Conservation (phyloP, 2,888 invertebrate species). For the Zonitis immaculata region DNA sequence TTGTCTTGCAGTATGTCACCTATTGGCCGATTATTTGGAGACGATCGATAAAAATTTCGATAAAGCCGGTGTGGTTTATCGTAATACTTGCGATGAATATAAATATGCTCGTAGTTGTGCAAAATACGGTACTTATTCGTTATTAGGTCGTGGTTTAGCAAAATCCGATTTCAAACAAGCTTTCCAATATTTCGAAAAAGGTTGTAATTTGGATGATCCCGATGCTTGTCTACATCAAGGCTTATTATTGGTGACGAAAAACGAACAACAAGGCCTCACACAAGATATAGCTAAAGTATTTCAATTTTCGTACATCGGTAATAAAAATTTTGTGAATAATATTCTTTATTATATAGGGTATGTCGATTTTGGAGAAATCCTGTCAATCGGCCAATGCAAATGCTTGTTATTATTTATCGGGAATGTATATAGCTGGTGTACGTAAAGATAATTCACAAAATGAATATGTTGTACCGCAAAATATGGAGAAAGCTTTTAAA, state of each 20-base stretch:
- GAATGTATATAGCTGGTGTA: constrained; percentile 72
- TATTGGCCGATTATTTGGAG: constrained; percentile 89
- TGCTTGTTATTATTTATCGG: constrained; percentile 74
- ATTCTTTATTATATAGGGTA: too few relatives aligned
- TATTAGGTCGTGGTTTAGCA: constrained; percentile 60
- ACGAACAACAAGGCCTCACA: constrained; percentile 45
- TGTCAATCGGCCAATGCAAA: constrained; percentile 45
- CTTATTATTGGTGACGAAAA: constrained; percentile 59
- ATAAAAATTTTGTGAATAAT: too few relatives aligned
- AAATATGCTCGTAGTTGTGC: constrained; percentile 82
- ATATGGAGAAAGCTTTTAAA: constrained; percentile 73
- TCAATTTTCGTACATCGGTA: too few relatives aligned
- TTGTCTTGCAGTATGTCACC: constrained; percentile 74
- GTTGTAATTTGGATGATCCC: constrained; percentile 67
- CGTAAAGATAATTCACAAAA: constrained; percentile 36
- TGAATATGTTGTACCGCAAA: constrained; percentile 52
- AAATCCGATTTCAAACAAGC: constrained; percentile 56
- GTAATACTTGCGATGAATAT: constrained; percentile 82
- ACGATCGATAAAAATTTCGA: constrained; percentile 75
- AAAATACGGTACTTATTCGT: constrained; percentile 73
- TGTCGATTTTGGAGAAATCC: constrained; percentile 52
- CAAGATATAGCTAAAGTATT: constrained; percentile 55
- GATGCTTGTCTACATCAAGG: constrained; percentile 75
- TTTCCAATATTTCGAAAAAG: constrained; percentile 69
- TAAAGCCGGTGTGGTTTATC: constrained; percentile 76